Base-by-base conservation (phyloP, 2,888 invertebrate species). In the Petrolisthes cinctipes region DNA sequence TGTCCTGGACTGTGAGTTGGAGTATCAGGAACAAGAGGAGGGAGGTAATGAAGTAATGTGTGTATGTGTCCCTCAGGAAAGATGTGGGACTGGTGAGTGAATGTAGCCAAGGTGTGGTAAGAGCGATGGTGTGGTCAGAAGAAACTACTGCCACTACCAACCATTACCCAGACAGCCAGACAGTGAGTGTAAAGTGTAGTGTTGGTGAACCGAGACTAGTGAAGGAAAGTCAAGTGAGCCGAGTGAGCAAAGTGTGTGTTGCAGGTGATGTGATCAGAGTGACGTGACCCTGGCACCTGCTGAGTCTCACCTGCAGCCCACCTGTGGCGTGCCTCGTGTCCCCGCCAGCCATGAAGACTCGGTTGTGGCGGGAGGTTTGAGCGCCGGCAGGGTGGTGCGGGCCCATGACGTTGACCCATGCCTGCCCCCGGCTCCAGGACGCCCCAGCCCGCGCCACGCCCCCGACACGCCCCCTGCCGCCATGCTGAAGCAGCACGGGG, bases 401-500 rank as follows among this genome's bases (percentile, higher is more conserved):
- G 9, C 86, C 81, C 79, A 73, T 85, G 85, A 80, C 73, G 73
- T 57, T 68, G 79, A 79, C 79, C 83, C 83, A 78, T 82, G 82
- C 73, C 86, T 76, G 14, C 80, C 81, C 81, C 61, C 86, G 80
- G 83, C 71, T 23, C 76, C 56, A 82, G 87, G 82, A 87, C 87
- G 80, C 86, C 83, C 68, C 82, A 51, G 76, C 86, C 82, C 80
- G 80, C 56, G 80, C 83, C 79, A 54, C 83, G 56, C 80, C 83
- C 71, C 17, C 71, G 56, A n/a, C 80, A 20, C 68, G 79, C 83
- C 87, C 73, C 82, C 68, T 51, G 82, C 83, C 85, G 88, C 79
- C 83, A 88, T 88, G 89, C 86, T 88, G 80, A 90, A 90, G 83
- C 83, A 88, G 66, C 86, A 56, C 76, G 81, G 87, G 84, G 86